These are phyloP conservation scores for Heloderma charlesbogerti DNA, from an alignment of 2,113 vertebrate genomes.

Conservation along the genomic window DNA sequence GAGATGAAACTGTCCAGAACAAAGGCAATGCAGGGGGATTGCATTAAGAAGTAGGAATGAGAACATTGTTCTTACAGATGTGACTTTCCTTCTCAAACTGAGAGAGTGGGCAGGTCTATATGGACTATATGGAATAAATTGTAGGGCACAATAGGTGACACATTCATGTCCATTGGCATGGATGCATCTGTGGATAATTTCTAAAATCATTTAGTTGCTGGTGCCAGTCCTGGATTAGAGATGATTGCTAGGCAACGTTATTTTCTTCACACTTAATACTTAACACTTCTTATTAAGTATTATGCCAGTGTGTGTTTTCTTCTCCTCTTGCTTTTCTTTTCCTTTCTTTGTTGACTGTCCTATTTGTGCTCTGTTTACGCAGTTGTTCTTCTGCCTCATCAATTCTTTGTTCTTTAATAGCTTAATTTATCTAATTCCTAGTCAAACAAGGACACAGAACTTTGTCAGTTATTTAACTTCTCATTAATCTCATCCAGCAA, in stretches of 20 bases:
- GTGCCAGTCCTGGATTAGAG: neutral
- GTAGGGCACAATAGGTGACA: neutral
- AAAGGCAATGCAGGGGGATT: neutral
- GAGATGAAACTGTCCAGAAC: neutral
- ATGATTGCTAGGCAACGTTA: constrained; percentile 9
- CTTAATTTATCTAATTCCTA: constrained; percentile 69
- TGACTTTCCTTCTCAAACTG: neutral
- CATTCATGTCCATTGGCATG: no score
- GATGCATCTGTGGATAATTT: neutral
- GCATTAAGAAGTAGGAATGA: neutral
- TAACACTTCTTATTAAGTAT: constrained; percentile 29
- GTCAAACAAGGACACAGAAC: constrained; percentile 64
- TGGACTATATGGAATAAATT: neutral
- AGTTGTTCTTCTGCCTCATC: constrained; percentile 57
- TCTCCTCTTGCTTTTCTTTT: constrained; percentile 15
- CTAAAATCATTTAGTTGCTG: neutral
- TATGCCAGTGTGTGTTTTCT: constrained; percentile 37
- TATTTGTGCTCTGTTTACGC: constrained; percentile 34
- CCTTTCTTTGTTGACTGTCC: neutral
- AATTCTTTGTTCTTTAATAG: constrained; percentile 45
- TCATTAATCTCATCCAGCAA: constrained; percentile 68
- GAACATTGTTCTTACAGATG: neutral
- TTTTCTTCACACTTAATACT: constrained; percentile 8
- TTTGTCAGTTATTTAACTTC: constrained; percentile 67
- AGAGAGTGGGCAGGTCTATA: neutral